A percentile compares a stretch with the other conserved stretches of the same genome.
Conservation (phyloP, 92 coral and sea anemone genomes). For the Nematostella vectensis region DNA sequence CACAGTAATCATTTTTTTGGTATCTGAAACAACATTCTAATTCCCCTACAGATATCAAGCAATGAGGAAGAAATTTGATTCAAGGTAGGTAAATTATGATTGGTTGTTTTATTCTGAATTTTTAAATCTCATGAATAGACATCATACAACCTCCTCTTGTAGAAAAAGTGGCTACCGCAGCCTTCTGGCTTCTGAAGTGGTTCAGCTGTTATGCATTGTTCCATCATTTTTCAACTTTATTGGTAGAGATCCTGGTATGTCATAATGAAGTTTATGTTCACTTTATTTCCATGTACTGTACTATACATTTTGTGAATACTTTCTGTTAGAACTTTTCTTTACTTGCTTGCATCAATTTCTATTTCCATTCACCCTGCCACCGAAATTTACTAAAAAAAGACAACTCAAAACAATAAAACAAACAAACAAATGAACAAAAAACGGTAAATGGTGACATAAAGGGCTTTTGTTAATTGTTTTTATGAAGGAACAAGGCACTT, state of each 20-base stretch:
- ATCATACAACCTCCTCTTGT: too few species aligned
- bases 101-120: neutral
- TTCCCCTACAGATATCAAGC: slow-evolving; percentile 83
- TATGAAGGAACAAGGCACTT: too few species aligned
- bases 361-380: neutral
- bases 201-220: slow-evolving; percentile 84
- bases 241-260: slow-evolving; percentile 82
- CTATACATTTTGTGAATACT: neutral
- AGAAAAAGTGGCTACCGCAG: slow-evolving; percentile 70
- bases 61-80: slow-evolving; percentile 52
- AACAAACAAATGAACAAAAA: too few species aligned
- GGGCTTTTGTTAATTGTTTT: too few species aligned
- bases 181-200: slow-evolving; percentile 87
- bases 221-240: slow-evolving; percentile 74
- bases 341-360: neutral
- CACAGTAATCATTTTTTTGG: too few species aligned
- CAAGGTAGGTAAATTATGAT: slow-evolving; percentile 32
- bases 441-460: too few species aligned
- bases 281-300: neutral
- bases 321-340: neutral
- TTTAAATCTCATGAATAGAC: neutral
- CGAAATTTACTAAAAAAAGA: too few species aligned
- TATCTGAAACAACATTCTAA: too few species aligned
- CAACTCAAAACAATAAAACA: too few species aligned
- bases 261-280: too few species aligned